Evolutionary conservation across 2,888 invertebrate species (phyloP).

Genomic region (Cosmorhoe ocellata): DNA sequence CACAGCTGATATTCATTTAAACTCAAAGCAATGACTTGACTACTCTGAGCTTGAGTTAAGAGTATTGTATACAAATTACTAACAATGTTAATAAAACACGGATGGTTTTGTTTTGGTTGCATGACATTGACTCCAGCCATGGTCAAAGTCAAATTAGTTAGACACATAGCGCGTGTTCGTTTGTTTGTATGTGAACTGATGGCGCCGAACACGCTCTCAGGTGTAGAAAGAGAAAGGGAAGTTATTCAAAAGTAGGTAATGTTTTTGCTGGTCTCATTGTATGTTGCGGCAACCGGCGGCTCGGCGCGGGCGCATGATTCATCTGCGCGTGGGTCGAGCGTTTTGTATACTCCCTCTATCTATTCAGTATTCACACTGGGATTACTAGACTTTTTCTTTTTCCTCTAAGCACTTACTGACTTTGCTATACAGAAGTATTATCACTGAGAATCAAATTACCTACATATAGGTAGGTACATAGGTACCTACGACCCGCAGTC

Average conservation of each 20-base stretch:
- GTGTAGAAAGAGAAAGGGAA: conserved; percentile 82
- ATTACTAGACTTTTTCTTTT: conserved; percentile 68
- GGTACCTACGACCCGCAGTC: conserved; percentile 22
- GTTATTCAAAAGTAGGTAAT: conserved; percentile 82
- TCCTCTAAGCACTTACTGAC: conserved; percentile 46
- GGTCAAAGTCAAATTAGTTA: conserved; percentile 51
- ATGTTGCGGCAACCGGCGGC: conserved; percentile 60
- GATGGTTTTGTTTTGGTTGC: conserved; percentile 34
- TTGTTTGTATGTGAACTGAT: conserved; percentile 59
- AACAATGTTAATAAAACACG: conserved; percentile 16
- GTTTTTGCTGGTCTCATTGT: conserved; percentile 73
- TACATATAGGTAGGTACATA: no score
- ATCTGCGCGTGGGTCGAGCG: conserved; percentile 76
- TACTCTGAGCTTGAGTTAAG: neutral
- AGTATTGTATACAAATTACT: conserved; percentile 5
- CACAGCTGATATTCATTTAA: conserved; percentile 3
- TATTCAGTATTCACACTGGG: conserved; percentile 61
- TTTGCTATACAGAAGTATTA: conserved; percentile 3
- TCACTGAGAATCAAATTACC: conserved; percentile 9
- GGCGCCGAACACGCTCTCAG: conserved; percentile 65
- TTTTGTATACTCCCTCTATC: conserved; percentile 71
- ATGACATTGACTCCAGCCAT: conserved; percentile 45
- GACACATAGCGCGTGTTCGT: conserved; percentile 43
- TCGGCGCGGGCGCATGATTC: conserved; percentile 70
- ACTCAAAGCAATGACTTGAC: conserved; percentile 6